Evolutionary conservation across 2,888 invertebrate genomes (phyloP).

Genomic region (Ceramica pisi): DNA sequence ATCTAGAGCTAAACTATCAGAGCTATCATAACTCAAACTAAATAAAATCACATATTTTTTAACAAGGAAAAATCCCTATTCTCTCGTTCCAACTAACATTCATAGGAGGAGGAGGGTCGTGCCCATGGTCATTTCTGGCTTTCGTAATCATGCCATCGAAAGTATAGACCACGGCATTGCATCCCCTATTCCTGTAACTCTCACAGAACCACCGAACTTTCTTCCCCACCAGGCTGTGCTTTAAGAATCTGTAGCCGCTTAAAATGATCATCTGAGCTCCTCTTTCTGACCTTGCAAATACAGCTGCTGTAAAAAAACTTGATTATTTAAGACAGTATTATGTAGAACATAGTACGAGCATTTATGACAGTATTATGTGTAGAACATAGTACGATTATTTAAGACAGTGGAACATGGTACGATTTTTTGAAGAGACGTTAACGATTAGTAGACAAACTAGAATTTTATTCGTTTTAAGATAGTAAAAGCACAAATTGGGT

Average conservation of each 20-base stretch:
- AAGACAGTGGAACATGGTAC: no score
- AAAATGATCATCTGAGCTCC: slow-evolving; percentile 69
- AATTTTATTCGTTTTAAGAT: no score
- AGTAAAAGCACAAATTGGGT: no score
- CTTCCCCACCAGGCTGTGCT: slow-evolving; percentile 59
- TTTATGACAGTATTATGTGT: no score
- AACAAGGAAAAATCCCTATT: no score
- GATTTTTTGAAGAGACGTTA: no score
- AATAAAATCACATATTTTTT: neutral
- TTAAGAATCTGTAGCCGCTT: slow-evolving; percentile 70
- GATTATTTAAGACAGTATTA: neutral
- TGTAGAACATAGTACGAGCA: no score
- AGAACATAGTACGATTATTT: no score
- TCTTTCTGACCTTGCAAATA: slow-evolving; percentile 60
- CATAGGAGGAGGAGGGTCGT: slow-evolving; percentile 26
- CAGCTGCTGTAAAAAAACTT: slow-evolving; percentile 53
- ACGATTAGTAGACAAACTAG: no score
- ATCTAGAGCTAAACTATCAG: no score
- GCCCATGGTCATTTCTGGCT: slow-evolving; percentile 37
- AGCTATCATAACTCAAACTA: neutral
- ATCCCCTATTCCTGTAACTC: slow-evolving; percentile 55
- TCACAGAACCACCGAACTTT: slow-evolving; percentile 72
- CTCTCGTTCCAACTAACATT: neutral
- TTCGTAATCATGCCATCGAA: slow-evolving; percentile 18
- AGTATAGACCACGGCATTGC: slow-evolving; percentile 61